Base-by-base conservation (phyloP, 2,113 vertebrate species). In the Apaloderma vittatum region DNA sequence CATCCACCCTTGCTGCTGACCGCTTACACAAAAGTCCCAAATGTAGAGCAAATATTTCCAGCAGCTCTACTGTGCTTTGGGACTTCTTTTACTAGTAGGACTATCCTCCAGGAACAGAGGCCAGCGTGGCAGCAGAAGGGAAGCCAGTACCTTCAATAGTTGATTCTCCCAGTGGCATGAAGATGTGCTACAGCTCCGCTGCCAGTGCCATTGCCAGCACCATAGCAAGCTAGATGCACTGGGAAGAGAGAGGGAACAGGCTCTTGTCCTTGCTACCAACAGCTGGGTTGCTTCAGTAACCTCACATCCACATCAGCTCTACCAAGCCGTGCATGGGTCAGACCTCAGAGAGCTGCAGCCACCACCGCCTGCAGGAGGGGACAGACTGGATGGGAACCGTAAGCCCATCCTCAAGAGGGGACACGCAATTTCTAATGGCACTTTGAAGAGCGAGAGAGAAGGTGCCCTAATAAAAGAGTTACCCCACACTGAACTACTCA, bases 181-280 rank as follows among this genome's bases (percentile, higher is more conserved):
- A 49, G 66, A 54, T 8, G 19, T 12, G 72, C 58, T 72, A 58
- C 55, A 49, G 40, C 27, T 73, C 55, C 62, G 29, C 55, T 37
- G 51, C 54, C 61, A 0, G 0, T 15, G 48, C 68, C 68, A 7
- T 12, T 19, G 15, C 52, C 21, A 48, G 9, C 8, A 8, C n/a
- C 45, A 12, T 2, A 34, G 54, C 40, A 49, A 73, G 66, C 40
- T 4, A 3, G 30, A 48, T 45, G 15, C 32, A 29, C 6, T 32
- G 24, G 11, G 54, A 66, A 66, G 34, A 51, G 32, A 43, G 27
- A 40, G 21, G 22, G 32, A 85, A 22, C 4, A 81, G 37, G 10
- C 32, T 52, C 36, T 34, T 20, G 23, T n/a, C 27, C 43, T 45
- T 66, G 7, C 23, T 81, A 12, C 20, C 43, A 67, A 2, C 2